Base-by-base conservation (phyloP, 2,888 invertebrate genomes). In the Hirudinaria manillensis region DNA sequence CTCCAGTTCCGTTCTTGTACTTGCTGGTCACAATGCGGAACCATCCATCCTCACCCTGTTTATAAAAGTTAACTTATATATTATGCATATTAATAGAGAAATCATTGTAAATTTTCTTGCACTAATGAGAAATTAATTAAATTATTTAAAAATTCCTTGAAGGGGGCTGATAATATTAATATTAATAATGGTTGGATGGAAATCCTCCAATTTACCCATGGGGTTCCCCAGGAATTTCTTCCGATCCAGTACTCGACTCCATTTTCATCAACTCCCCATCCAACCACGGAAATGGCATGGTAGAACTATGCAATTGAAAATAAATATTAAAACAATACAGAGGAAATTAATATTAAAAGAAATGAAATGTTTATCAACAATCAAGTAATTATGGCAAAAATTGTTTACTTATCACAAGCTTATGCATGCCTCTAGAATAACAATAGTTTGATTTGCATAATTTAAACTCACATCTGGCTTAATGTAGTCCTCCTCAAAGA, bases 161-260 rank as follows among this genome's bases (percentile, higher is more conserved):
- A 66, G 29, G 6, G 32, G 67, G 3, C 7, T 72, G n/a, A n/a
- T n/a, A n/a, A n/a, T n/a, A n/a, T n/a, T n/a, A n/a, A n/a, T 16
- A 2, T 7, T 4, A 45, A 16, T 10, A 61, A 56, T 24, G 6
- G 13, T 21, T 10, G 10, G n/a, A 67, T 21, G 10, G 19, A 53
- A 53, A 13, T 53, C n/a, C n/a, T n/a, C n/a, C n/a, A n/a, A 21
- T n/a, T 78, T 79, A 85, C 87, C 86, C 86, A 87, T 29, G 85
- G 85, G 66, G 82, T 80, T 76, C 87, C 87, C 87, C 87, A 87
- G 24, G 85, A 85, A 81, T 87, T 87, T 72, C 87, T 81, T 13
- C 83, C 86, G 74, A 87, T 84, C 87, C 87, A 87, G 80, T 84
- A 87, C 77, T 86, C 85, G 13, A 82, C 81, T 53, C 85, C 85